Evolutionary conservation across 2,888 invertebrate species (phyloP), one percentile per base, ranked within the genome.

Genomic region (Ptychoptera albimana): DNA sequence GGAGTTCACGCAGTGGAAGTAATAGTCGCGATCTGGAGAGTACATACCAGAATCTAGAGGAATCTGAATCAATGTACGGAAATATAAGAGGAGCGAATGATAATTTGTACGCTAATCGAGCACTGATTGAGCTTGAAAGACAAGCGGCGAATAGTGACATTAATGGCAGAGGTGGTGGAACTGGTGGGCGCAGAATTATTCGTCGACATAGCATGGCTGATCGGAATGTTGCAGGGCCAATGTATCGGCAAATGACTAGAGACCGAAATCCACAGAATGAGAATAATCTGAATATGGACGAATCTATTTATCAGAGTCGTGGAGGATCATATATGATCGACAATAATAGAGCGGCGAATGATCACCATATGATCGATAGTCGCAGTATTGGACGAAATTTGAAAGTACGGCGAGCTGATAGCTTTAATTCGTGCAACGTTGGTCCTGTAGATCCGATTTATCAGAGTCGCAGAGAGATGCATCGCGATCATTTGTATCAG

Each of bases 171-270:
- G 23, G 40, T 8, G 46, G 11, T 11, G 14, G 30, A 30, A 29
- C 29, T 30, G 29, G 47, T 37, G 55, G 56, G 1, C 51, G 59
- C 3, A 51, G 60, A 29, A 63, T 66, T 31, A 53, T 64, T 40
- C 55, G 65, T 3, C 55, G 65, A 3, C 65, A 66, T 47, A 66
- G 66, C 47, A 61, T 64, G 36, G 64, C 66, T 1, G 65, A 66
- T 54, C 59, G 63, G 10, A 50, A 50, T 23, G 23, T 23, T 7
- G 37, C 15, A 32, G 23, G 36, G 15, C 37, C 42, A 42, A 49
- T 1, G 41, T 50, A 39, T 36, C 45, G 8, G 35, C 31, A 30
- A 9, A 11, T 14, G 2, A 15, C 12, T 14, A 37, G 37, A 10
- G 23, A 11, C 9, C 50, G 49, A 16, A 45, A 48, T 9, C 50